Evolutionary conservation across 2,113 vertebrate genomes (phyloP).

Genomic region (Propithecus coquereli): DNA sequence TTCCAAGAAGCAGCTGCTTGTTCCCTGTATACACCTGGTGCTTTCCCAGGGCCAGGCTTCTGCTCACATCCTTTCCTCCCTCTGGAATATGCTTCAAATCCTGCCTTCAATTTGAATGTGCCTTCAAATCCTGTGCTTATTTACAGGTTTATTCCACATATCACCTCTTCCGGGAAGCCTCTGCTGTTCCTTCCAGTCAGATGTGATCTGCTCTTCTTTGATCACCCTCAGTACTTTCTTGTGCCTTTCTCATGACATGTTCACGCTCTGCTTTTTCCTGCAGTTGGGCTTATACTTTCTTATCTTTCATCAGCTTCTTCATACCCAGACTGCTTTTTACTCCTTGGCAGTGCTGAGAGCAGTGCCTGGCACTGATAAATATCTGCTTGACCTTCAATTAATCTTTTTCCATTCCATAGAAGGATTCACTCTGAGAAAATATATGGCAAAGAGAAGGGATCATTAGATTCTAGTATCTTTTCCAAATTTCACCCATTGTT

Average conservation of each 20-base stretch:
- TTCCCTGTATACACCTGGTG: background rate
- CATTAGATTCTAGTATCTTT: background rate
- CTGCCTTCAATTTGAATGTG: too few species aligned
- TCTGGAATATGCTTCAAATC: accelerated
- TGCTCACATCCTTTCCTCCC: background rate
- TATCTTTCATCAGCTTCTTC: background rate
- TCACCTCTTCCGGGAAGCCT: background rate
- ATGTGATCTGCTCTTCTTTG: background rate
- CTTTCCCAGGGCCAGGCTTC: constrained; percentile 16
- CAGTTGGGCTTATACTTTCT: background rate
- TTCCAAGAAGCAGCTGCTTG: background rate
- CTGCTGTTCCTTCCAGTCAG: background rate
- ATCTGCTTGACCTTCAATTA: constrained; percentile 27
- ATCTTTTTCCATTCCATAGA: background rate
- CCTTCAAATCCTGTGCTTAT: background rate
- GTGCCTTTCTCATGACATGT: background rate
- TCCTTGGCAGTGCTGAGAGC: background rate
- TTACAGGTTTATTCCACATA: background rate
- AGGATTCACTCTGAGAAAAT: background rate
- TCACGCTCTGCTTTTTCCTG: background rate
- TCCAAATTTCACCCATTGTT: background rate
- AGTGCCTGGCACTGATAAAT: background rate
- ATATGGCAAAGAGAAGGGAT: background rate
- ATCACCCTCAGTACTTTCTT: too few species aligned
- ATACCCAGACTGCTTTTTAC: background rate